Evolutionary conservation across 2,888 invertebrate species (phyloP), one percentile per base, ranked within the genome.

Genomic region (Spisula subtruncata): DNA sequence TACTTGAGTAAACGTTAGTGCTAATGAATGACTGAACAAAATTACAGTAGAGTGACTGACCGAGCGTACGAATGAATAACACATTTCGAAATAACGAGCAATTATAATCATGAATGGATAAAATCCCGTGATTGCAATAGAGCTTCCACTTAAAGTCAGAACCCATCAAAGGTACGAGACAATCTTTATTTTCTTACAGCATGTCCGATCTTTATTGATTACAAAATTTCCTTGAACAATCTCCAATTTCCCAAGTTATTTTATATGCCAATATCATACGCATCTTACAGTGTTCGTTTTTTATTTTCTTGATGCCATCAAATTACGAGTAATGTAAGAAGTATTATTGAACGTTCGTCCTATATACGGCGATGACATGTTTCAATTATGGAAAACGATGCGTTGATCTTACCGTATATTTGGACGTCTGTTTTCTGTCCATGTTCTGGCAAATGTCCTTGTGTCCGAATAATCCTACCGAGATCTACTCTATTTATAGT

Each of bases 321-420:
- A 66, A 25, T n/a, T 51, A 1, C 12, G 51, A 51, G 10, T 66
- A 66, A 66, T 25, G 25, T 66, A 66, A 66, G 60, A 66, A 66
- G 25, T 66, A n/a, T 66, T 66, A 66, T 66, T 66, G 60, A 66
- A 66, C 60, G 60, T n/a, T 60, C n/a, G 60, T 60, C 60, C n/a
- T 60, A 60, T 60, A 60, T 25, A 66, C 4, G 60, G 20, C n/a
- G 60, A 66, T 66, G 60, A 6, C 60, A n/a, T n/a, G 60, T 25
- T 66, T 66, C 60, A 66, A 66, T 66, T 66, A 66, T 66, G 25
- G 25, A 4, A 25, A 66, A 66, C 25, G 60, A 66, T 66, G 60
- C 25, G 60, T 12, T 25, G 60, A 66, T 66, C 60, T 66, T n/a
- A 66, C 20, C 25, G 25, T 66, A 66, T 66, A n/a, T 25, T 25